phyloP scores from a whole-genome alignment of 2,113 vertebrate genomes.

The Labeo catla region DNA sequence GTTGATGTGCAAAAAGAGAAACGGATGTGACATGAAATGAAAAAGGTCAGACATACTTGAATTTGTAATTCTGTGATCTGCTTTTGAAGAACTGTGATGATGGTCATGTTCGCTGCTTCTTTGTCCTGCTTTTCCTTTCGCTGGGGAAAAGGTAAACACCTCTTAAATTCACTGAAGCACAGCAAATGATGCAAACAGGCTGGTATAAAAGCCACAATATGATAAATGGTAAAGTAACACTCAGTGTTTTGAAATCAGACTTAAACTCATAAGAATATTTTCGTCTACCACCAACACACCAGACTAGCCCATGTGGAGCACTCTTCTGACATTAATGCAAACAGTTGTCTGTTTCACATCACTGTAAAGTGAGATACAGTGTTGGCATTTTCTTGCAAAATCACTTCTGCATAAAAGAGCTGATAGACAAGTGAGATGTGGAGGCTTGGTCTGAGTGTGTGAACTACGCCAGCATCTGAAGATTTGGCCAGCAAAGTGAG shows the following conservation, averaged over 20 bases:
- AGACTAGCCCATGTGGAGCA: neutral
- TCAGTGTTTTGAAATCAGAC: slow-evolving; percentile 6
- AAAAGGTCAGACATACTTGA: slow-evolving; percentile 32
- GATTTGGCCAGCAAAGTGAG: slow-evolving; percentile 52
- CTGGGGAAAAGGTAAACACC: neutral
- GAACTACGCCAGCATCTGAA: slow-evolving; percentile 31
- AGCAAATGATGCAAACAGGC: neutral
- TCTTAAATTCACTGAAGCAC: neutral
- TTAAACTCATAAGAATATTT: neutral
- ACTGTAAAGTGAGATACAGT: slow-evolving; percentile 25
- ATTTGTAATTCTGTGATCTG: slow-evolving; percentile 1
- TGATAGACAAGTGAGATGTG: slow-evolving; percentile 33
- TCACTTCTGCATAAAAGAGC: slow-evolving; percentile 72
- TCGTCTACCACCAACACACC: neutral
- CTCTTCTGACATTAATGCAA: slow-evolving; percentile 8
- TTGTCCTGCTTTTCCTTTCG: neutral
- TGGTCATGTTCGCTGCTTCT: neutral
- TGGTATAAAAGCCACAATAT: too few relatives aligned
- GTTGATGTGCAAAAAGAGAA: neutral
- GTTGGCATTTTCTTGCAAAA: slow-evolving; percentile 66
- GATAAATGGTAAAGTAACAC: neutral
- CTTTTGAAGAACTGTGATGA: slow-evolving; percentile 12
- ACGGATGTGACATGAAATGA: neutral
- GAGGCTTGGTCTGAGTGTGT: slow-evolving; percentile 52
- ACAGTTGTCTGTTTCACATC: slow-evolving; percentile 7